Evolutionary conservation across 2,888 invertebrate genomes (phyloP).

Genomic region (Eilema griseolum): DNA sequence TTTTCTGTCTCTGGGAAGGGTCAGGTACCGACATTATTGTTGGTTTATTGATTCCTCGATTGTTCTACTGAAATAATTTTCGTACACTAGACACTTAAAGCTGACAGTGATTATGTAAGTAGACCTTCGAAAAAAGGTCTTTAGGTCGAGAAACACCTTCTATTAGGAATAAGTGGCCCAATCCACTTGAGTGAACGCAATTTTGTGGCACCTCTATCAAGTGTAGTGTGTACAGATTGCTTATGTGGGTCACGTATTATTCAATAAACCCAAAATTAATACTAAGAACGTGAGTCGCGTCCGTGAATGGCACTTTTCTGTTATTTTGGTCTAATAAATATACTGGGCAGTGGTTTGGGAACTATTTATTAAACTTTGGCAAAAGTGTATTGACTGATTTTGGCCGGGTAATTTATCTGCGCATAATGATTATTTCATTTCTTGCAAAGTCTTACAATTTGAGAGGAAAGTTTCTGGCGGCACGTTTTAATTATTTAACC

Average conservation of each 20-base stretch:
- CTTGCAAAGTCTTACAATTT: slow-evolving; percentile 52
- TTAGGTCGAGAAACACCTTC: slow-evolving; percentile 48
- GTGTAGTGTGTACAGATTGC: slow-evolving; percentile 60
- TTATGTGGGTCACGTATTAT: slow-evolving; percentile 80
- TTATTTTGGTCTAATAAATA: slow-evolving; percentile 72
- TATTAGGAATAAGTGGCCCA: slow-evolving; percentile 64
- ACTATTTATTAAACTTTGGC: slow-evolving; percentile 58
- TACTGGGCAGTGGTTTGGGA: slow-evolving; percentile 49
- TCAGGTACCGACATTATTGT: slow-evolving; percentile 39
- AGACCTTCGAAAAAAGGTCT: slow-evolving; percentile 43
- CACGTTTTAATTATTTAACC: slow-evolving; percentile 64
- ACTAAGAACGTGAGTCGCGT: slow-evolving; percentile 74
- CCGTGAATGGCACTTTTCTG: slow-evolving; percentile 65
- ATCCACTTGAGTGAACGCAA: slow-evolving; percentile 70
- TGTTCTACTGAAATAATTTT: slow-evolving; percentile 34
- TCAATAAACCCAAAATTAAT: slow-evolving; percentile 85
- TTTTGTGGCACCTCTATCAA: slow-evolving; percentile 70
- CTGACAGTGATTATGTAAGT: slow-evolving; percentile 48
- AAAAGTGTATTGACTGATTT: slow-evolving; percentile 49
- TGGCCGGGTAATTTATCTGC: slow-evolving; percentile 46
- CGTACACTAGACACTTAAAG: slow-evolving; percentile 28
- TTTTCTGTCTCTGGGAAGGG: slow-evolving; percentile 35
- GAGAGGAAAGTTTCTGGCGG: slow-evolving; percentile 50
- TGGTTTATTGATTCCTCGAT: slow-evolving; percentile 38
- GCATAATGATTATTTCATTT: slow-evolving; percentile 62